Base-by-base conservation (phyloP, 2,113 vertebrate genomes). In the Tupaia chinensis region DNA sequence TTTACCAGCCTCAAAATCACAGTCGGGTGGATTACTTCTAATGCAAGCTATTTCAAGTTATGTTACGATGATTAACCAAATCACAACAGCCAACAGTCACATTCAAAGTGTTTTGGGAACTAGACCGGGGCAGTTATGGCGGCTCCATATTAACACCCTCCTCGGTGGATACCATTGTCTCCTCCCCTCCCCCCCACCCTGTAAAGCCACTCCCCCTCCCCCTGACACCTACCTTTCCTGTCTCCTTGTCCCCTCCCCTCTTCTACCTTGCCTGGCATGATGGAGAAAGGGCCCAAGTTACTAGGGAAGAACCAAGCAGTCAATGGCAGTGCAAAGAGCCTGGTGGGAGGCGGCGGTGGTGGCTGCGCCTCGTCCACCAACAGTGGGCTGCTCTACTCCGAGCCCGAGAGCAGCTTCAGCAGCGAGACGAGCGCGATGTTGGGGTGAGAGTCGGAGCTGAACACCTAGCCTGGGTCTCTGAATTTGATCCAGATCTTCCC, bases 381-480 rank as follows among this genome's bases (percentile, higher is more conserved):
- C 97, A 99, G 99, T 96, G 97, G 95, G 96, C 97, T 97, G 88
- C 99, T 99, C 98, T 99, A 98, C 97, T 99, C 99, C 8, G 99
- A 99, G 97, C 97, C 98, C 93, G 99, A 99, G 76, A 99, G 99
- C 98, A 99, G 99, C 98, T 99, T 99, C 98, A 97, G 97, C 97
- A 99, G 99, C 98, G 99, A 99, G 99, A 99, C 98, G 99, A 99
- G 96, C 99, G 99, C 98, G 99, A 99, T 99, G 99, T 99, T 91
- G 99, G 99, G 93, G 99, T 99, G 99, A 99, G 99, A 98, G 99
- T 99, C 96, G 99, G 99, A 97, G 98, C 99, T 2, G 99, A 99
- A 96, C 99, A 99, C 92, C 99, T 99, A 98, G 99, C 99, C 89
- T 99, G 97, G 97, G 99, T 99, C 93, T 99, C 99, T 4, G 99